These are phyloP conservation scores for Tanytarsus gracilentus DNA, from an alignment of 2,888 invertebrate species.

Conservation along the genomic window DNA sequence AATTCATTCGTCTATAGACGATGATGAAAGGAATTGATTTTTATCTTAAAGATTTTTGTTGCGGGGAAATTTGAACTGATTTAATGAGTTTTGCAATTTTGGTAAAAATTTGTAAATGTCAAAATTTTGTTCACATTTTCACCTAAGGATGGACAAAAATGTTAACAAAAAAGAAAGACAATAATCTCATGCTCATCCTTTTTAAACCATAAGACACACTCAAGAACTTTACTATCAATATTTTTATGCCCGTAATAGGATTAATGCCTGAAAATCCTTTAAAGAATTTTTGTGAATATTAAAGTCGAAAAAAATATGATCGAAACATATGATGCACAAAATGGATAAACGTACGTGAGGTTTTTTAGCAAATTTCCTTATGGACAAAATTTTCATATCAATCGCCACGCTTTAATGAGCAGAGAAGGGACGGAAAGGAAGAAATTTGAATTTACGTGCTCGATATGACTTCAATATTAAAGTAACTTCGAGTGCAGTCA, in stretches of 20 bases:
- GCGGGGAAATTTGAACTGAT: too few relatives aligned
- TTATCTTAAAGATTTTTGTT: too few relatives aligned
- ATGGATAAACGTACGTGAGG: constrained; percentile 16
- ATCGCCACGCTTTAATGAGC: constrained; percentile 19
- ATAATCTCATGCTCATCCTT: constrained; percentile 28
- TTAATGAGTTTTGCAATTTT: too few relatives aligned
- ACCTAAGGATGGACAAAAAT: too few relatives aligned
- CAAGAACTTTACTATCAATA: background rate
- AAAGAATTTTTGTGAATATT: background rate
- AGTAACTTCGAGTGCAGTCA: background rate
- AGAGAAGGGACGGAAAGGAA: constrained; percentile 4
- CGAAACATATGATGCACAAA: constrained; percentile 28
- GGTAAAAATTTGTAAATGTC: too few relatives aligned
- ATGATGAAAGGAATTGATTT: too few relatives aligned
- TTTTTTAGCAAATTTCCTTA: constrained; percentile 4
- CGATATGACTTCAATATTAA: too few relatives aligned
- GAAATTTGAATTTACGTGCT: background rate
- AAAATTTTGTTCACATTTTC: too few relatives aligned
- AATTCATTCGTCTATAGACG: constrained; percentile 12
- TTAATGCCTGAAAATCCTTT: background rate
- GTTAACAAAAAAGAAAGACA: too few relatives aligned
- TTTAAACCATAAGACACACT: constrained; percentile 12
- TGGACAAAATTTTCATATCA: background rate
- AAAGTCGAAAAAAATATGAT: background rate
- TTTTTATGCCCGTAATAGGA: constrained; percentile 5